These are phyloP conservation scores for Cryptocheilus praepositus DNA, from an alignment of 2,888 invertebrate species.

Conservation along the genomic window DNA sequence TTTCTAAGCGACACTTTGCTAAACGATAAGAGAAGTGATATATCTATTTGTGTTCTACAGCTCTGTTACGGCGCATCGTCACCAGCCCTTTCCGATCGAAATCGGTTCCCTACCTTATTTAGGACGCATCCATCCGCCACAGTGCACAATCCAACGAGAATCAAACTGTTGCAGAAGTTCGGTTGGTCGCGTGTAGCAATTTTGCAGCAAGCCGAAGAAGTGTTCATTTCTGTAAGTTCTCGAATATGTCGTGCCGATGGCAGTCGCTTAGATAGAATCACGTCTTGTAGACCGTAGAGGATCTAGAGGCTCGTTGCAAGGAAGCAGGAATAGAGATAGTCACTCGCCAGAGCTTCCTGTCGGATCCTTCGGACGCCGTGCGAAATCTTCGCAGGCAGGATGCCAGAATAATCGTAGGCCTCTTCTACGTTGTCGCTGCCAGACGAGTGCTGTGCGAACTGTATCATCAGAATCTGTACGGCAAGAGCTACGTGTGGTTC, in stretches of 20 bases:
- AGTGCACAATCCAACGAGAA: constrained; percentile 98
- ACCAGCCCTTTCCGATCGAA: constrained; percentile 97
- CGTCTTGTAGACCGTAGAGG: constrained; percentile 91
- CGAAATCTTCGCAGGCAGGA: constrained; percentile 96
- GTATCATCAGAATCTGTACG: constrained; percentile 94
- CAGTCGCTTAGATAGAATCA: not conserved
- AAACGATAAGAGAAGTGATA: too few species aligned
- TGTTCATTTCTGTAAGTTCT: constrained; percentile 89
- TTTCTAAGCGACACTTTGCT: too few species aligned
- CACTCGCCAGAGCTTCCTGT: constrained; percentile 96
- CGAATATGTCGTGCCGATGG: constrained; percentile 14
- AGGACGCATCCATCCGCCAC: constrained; percentile 99
- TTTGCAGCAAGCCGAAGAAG: constrained; percentile 98
- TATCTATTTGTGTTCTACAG: constrained; percentile 78
- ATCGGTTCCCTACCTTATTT: constrained; percentile 97
- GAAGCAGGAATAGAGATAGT: constrained; percentile 95
- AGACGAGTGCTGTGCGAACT: constrained; percentile 97
- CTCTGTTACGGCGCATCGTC: constrained; percentile 99
- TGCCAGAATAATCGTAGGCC: constrained; percentile 97
- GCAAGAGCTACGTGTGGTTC: constrained; percentile 98
- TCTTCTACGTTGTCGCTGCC: constrained; percentile 99
- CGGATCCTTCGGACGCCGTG: constrained; percentile 97
- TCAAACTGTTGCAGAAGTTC: constrained; percentile 97
- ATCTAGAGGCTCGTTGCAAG: constrained; percentile 95
- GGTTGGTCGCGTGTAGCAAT: constrained; percentile 98